Conservation (phyloP, 2,888 invertebrate genomes). For the Plusia festucae region DNA sequence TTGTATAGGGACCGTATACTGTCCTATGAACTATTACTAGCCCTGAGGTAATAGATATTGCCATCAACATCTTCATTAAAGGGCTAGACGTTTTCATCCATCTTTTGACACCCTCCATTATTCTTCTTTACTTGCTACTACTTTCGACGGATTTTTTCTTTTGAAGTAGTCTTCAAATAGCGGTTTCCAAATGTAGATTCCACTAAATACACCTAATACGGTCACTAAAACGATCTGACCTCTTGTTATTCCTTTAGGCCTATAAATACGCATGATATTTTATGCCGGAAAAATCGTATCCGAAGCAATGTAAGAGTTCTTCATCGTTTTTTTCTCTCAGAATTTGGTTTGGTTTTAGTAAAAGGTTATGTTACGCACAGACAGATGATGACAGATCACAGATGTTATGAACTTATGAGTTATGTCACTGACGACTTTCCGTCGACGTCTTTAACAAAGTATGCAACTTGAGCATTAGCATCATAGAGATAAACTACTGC, state of each 20-base stretch:
- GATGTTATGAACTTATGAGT: no score
- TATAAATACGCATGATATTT: slow-evolving; percentile 81
- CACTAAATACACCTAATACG: slow-evolving; percentile 81
- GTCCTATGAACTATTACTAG: slow-evolving; percentile 69
- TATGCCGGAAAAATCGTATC: neutral
- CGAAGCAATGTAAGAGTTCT: neutral
- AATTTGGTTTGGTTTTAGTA: neutral
- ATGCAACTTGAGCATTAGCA: neutral
- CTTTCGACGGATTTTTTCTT: slow-evolving; percentile 51
- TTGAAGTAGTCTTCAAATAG: slow-evolving; percentile 74
- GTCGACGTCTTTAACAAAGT: neutral
- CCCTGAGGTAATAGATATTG: slow-evolving; percentile 74
- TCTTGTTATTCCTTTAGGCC: slow-evolving; percentile 77
- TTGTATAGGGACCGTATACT: slow-evolving; percentile 71
- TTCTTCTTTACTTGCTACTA: slow-evolving; percentile 51
- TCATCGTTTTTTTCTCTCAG: slow-evolving; percentile 22
- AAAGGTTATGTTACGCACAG: slow-evolving; percentile 4
- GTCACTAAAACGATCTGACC: slow-evolving; percentile 79
- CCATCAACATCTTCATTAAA: slow-evolving; percentile 77
- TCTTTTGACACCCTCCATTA: slow-evolving; percentile 66
- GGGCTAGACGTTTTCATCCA: slow-evolving; percentile 74
- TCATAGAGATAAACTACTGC: no score
- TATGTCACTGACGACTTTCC: neutral
- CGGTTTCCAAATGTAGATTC: slow-evolving; percentile 88
- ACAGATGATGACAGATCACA: slow-evolving; percentile 1